phyloP scores from a whole-genome alignment of 2,888 invertebrate genomes.

The Diabrotica balteata region DNA sequence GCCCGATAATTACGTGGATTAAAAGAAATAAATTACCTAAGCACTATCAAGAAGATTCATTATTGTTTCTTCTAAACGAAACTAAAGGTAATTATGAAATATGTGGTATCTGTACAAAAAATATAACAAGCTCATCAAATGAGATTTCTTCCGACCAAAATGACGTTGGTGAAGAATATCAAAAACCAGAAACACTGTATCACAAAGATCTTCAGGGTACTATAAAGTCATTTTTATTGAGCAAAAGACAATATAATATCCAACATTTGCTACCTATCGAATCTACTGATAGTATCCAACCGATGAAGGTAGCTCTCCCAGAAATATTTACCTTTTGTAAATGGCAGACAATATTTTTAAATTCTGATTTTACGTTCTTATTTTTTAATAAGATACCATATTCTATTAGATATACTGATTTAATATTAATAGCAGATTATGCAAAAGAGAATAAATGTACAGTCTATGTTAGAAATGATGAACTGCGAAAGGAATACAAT shows the following conservation, averaged over 20 bases:
- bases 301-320: constrained; percentile 41
- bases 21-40: constrained; percentile 45
- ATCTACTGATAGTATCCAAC: neutral
- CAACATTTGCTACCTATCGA: constrained; percentile 36
- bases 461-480: constrained; percentile 56
- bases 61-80: constrained; percentile 52
- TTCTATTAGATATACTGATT: constrained; percentile 64
- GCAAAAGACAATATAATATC: constrained; percentile 50
- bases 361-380: constrained; percentile 65
- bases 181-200: constrained; percentile 25
- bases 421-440: constrained; percentile 62
- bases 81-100: constrained; percentile 51
- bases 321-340: constrained; percentile 37
- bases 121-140: constrained; percentile 14
- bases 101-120: constrained; percentile 53
- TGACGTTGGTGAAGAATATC: neutral
- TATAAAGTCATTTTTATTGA: constrained; percentile 29
- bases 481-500: constrained; percentile 42
- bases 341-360: constrained; percentile 67
- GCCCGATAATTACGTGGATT: constrained; percentile 54
- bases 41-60: constrained; percentile 41
- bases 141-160: neutral
- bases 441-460: constrained; percentile 63
- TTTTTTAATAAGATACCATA: constrained; percentile 62
- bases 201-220: constrained; percentile 43